Base-by-base conservation (phyloP, 2,797 vertebrate species). In the Heteromormyrus szaboi region DNA sequence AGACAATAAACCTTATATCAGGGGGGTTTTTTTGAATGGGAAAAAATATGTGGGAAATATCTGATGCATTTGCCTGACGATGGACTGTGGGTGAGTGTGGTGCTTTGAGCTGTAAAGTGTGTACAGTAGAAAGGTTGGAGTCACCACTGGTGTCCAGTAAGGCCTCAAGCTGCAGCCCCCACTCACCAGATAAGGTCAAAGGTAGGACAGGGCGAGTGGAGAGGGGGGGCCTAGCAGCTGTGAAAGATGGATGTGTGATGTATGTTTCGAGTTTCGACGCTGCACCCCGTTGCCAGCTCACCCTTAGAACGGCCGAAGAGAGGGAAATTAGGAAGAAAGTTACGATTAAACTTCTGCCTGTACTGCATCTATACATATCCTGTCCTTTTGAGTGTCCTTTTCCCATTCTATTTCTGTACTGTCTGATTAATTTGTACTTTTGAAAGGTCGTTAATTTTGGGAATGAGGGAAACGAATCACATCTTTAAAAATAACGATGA, bases 231-330 rank as follows among this genome's bases (percentile, higher is more conserved):
- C 92, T 90, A 90, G 89, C 81, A 72, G 89, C 17, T 54, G 65
- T 94, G 94, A 95, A 89, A 88, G 90, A 95, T 83, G 88, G 86
- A 91, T 94, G 94, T 94, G 88, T 89, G 90, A 94, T 76, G 88
- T 85, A 91, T 91, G 90, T 90, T 90, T 93, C 89, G 65, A 90
- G 93, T 90, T 90, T 88, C 90, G 85, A 12, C 25, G 3, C 41
- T 87, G 8, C 68, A 19, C 89, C 51, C 85, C 54, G 5, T 51
- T 4, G n/a, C 68, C 41, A 33, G 46, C 62, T 22, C 62, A 53
- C 88, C 29, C 88, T 72, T 33, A 5, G n/a, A 86, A 88, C 90
- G 48, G 59, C 41, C 2, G 17, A 6, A 17, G 17, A 50, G 25
- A 85, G 14, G 29, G 84, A 62, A 90, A 22, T 72, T 76, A 50